Evolutionary conservation across 2,888 invertebrate species (phyloP).

Genomic region (Habroteleia sp.): DNA sequence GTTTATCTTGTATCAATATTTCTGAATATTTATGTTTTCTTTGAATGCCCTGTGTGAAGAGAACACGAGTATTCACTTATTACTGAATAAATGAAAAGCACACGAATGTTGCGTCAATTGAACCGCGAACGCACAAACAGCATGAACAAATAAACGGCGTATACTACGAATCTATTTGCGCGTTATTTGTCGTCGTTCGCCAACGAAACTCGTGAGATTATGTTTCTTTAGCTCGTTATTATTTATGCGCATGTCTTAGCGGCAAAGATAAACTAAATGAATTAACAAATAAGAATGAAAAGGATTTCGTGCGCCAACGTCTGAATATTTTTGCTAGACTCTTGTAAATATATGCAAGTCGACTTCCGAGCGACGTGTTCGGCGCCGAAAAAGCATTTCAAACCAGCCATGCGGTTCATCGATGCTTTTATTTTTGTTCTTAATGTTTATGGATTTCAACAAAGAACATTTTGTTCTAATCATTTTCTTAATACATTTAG

Average conservation of each 20-base stretch:
- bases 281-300: constrained; percentile 13
- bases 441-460: too few species aligned
- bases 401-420: constrained; percentile 1
- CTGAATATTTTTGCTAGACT: constrained; percentile 56
- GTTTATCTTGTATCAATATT: neutral
- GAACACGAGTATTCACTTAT: constrained; percentile 1
- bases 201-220: constrained; percentile 15
- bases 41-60: constrained; percentile 1
- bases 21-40: neutral
- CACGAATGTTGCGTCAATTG: neutral
- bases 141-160: neutral
- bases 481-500: too few species aligned
- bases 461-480: too few species aligned
- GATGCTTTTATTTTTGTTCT: neutral
- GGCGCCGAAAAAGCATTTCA: constrained; percentile 44
- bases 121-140: neutral
- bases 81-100: neutral
- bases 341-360: constrained; percentile 50
- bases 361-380: constrained; percentile 44
- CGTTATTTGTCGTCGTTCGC: constrained; percentile 6
- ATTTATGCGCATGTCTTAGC: constrained; percentile 14
- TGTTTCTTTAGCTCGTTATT: constrained; percentile 3
- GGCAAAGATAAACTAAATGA: constrained; percentile 7
- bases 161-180: neutral
- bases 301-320: constrained; percentile 37